Evolutionary conservation across 1,140 invertebrate genomes (phyloP), one percentile per base, ranked within the genome.

Genomic region (Rhynchophorus ferrugineus): DNA sequence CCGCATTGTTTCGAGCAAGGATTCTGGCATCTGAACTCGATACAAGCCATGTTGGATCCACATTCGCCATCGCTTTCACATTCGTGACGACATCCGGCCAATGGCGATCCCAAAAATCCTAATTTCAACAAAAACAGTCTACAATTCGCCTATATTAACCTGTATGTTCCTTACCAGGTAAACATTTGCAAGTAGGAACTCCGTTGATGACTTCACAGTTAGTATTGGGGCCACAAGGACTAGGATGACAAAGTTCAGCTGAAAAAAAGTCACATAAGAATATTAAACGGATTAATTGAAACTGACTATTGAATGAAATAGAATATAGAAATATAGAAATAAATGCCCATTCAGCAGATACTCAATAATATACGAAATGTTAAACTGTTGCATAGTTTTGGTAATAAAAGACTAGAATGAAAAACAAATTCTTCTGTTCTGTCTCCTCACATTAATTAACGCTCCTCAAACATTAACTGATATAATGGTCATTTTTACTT

Each of bases 1-100:
- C 87, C 90, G 61, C 89, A 93, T 53, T 85, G 79, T 7, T 71
- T 66, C n/a, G 57, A 61, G 68, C 90, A 91, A 0, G 89, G 84
- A 54, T 82, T 83, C 47, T 81, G 77, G 67, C 90, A 95, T 61
- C 80, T 83, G 61, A 82, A 87, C 61, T 83, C 78, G 18, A 81
- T 75, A 61, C 89, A 93, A 33, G 82, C 77, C 38, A 83, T 76
- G 42, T 80, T 76, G n/a, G 74, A 63, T 2, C 77, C 68, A 61
- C 87, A 91, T 50, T 91, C 86, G 9, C 68, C 68, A 60, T 90
- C 86, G 1, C 75, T 76, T 38, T 89, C 86, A 63, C 88, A 91
- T 67, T 87, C 85, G 62, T 83, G 83, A 11, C 79, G 75, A 62
- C 87, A 91, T 2, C 85, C 86, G 36, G 71, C 66, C 7, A 90